These are phyloP conservation scores for Pyrrhosoma nymphula DNA, from an alignment of 2,888 invertebrate species.

Conservation along the genomic window DNA sequence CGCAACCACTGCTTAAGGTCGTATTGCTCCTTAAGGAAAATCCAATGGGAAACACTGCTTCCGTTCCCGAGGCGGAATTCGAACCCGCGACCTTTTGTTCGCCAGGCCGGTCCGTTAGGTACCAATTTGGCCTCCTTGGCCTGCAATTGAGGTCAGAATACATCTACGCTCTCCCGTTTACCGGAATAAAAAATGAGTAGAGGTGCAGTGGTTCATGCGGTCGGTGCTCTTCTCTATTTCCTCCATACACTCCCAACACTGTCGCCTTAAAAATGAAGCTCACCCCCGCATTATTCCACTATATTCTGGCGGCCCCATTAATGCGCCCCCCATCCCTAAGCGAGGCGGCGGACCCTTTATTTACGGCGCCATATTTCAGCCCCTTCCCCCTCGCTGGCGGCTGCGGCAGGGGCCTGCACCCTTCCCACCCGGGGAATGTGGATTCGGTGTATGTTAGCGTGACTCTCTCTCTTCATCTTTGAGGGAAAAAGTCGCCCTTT, in stretches of 20 bases:
- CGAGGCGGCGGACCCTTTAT: conserved; percentile 23
- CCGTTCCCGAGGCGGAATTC: too few relatives aligned
- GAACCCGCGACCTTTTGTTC: too few relatives aligned
- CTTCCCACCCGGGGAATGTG: background rate
- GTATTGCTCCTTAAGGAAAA: too few relatives aligned
- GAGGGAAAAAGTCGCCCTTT: background rate
- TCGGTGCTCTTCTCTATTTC: background rate
- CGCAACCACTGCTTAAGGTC: too few relatives aligned
- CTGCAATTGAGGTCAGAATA: background rate
- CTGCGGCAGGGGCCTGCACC: background rate
- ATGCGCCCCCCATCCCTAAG: background rate
- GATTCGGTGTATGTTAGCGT: conserved; percentile 16
- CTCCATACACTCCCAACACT: background rate
- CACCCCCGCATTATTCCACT: background rate
- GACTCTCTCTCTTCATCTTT: background rate
- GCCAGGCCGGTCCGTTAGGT: too few relatives aligned
- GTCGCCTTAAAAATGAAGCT: conserved; percentile 27
- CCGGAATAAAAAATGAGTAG: background rate
- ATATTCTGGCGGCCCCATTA: background rate
- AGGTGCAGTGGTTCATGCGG: background rate
- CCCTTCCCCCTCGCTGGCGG: background rate
- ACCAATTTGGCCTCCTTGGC: too few relatives aligned
- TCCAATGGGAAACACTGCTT: too few relatives aligned
- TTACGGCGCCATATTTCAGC: conserved; percentile 23
- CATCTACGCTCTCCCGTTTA: background rate